Evolutionary conservation across 2,113 vertebrate genomes (phyloP).

Genomic region (Eulemur macaco): DNA sequence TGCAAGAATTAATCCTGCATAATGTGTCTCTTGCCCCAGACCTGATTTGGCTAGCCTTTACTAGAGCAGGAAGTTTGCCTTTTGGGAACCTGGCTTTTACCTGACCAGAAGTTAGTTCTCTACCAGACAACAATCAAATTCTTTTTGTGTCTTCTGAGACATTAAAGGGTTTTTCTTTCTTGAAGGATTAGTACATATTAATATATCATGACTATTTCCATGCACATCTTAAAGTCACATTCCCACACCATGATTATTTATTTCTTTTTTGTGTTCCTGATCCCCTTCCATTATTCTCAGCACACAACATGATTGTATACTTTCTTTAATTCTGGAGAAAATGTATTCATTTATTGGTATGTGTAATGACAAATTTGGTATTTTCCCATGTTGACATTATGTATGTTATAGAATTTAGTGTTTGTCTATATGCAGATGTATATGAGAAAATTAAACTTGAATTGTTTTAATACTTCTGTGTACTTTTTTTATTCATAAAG

Average conservation of each 20-base stretch:
- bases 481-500: slow-evolving; percentile 5
- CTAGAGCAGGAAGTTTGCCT: neutral
- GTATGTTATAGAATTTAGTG: slow-evolving; percentile 85
- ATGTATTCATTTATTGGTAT: slow-evolving; percentile 84
- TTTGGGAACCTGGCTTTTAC: neutral
- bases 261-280: neutral
- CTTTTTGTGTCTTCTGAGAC: neutral
- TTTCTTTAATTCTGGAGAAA: slow-evolving; percentile 70
- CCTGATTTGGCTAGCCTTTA: neutral
- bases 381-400: slow-evolving; percentile 86
- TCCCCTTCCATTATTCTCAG: neutral
- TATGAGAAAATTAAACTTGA: slow-evolving; percentile 86
- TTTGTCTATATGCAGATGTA: slow-evolving; percentile 85
- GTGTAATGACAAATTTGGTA: slow-evolving; percentile 85
- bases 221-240: neutral
- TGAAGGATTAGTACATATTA: neutral
- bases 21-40: neutral
- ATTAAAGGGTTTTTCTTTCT: neutral
- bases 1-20: neutral
- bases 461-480: slow-evolving; percentile 74
- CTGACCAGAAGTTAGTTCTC: neutral
- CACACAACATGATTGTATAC: neutral
- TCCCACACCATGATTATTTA: neutral
- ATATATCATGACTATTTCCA: neutral
- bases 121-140: neutral